Base-by-base conservation (phyloP, 2,113 vertebrate species). In the Carettochelys insculpta region DNA sequence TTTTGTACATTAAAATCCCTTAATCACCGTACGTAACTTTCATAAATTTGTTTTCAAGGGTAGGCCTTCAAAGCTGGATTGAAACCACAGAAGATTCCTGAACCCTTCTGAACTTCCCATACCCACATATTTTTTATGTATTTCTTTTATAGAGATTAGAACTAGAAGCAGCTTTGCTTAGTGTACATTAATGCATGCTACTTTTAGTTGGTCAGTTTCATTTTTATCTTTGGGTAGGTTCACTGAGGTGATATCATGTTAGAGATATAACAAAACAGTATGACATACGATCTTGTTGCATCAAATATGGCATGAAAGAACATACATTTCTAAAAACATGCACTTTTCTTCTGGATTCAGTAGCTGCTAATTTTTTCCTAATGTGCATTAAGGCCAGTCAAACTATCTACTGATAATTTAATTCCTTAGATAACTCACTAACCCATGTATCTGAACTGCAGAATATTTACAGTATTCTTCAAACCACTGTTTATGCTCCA, bases 391-490 rank as follows among this genome's bases (percentile, higher is more conserved):
- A 82, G 77, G 82, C 87, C 86, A 80, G 56, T 38, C 53, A 95
- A 95, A 80, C 91, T 95, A 96, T 96, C 85, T 97, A 97, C 91
- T 96, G 94, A 93, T 92, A 86, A 77, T 97, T 97, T 97, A 92
- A 95, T 94, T 97, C 96, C 92, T 92, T 92, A 75, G 0, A 4
- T 90, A 92, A 79, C 73, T 96, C 84, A 85, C 48, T 90, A 92
- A 38, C 77, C 96, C 51, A 17, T 13, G 22, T 92, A 16, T 86
- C 77, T 85, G 94, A 96, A 92, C 85, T 93, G 94, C 90, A 89
- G 75, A 84, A 89, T 77, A 50, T 91, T 93, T 89, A n/a, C 71
- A 50, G n/a, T 65, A 92, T 76, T 85, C 54, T 92, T 83, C 48
- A 90, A 94, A 92, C 75, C 77, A 43, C 65, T 79, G 80, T 45